Percentiles rank a stretch among this genome's conserved stretches.
These are phyloP conservation scores for Caenorhabditis zanzibari DNA, from an alignment of 2,888 invertebrate genomes.

Conservation along the genomic window DNA sequence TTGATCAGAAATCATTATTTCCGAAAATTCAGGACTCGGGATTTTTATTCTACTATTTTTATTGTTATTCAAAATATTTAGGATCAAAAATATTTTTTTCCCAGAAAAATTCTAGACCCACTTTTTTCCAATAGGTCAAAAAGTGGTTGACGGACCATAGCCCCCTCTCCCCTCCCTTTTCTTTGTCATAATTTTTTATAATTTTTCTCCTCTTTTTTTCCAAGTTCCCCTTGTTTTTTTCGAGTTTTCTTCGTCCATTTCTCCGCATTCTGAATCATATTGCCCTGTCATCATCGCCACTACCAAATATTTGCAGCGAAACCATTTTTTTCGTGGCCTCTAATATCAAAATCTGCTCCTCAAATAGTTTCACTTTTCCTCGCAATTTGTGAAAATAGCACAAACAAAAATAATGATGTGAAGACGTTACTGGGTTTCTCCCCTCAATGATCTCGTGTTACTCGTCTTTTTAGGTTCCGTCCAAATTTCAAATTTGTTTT, in stretches of 20 bases:
- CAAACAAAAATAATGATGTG: background rate
- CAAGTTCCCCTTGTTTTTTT: background rate
- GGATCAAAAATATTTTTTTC: no score
- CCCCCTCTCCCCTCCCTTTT: background rate
- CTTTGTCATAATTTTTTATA: background rate
- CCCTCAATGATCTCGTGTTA: background rate
- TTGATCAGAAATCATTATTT: no score
- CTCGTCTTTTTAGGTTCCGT: background rate
- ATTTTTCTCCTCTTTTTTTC: background rate
- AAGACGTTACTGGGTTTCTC: background rate
- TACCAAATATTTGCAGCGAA: conserved; percentile 55
- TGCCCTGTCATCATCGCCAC: conserved; percentile 22
- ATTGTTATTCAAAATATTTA: no score
- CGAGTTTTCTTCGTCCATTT: background rate
- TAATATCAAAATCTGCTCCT: conserved; percentile 52
- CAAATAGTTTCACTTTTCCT: conserved; percentile 22
- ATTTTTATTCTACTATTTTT: no score
- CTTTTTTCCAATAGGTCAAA: no score
- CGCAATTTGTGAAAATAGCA: conserved; percentile 6
- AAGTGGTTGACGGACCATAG: no score
- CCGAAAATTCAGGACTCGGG: no score
- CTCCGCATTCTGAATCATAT: conserved; percentile 47
- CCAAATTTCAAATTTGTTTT: background rate
- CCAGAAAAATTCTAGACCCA: no score
- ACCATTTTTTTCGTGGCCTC: conserved; percentile 14